These are phyloP conservation scores for Limnephilus auricula DNA, from an alignment of 2,888 invertebrate species.

Conservation along the genomic window DNA sequence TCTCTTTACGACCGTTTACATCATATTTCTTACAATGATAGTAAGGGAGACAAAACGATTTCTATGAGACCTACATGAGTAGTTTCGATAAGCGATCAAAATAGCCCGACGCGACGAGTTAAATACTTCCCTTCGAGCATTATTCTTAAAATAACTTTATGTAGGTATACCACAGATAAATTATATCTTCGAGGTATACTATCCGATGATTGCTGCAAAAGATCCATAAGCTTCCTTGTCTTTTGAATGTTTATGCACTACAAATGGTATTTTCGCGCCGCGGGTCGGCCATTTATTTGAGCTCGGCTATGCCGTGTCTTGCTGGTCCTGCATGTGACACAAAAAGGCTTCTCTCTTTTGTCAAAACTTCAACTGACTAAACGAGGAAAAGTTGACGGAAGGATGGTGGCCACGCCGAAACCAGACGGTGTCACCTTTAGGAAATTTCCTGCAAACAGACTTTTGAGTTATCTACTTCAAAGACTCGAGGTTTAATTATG, in stretches of 20 bases:
- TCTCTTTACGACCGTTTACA: no score
- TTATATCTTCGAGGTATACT: no score
- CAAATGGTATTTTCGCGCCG: neutral
- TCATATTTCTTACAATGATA: no score
- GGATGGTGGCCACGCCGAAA: neutral
- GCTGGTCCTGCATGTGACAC: conserved; percentile 53
- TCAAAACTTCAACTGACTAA: neutral
- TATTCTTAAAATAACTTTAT: neutral
- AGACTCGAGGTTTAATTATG: neutral
- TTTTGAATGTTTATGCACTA: neutral
- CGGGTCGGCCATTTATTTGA: conserved; percentile 46
- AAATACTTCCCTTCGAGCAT: neutral
- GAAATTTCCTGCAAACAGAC: neutral
- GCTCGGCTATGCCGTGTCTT: neutral
- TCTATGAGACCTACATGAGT: no score
- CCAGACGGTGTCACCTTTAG: neutral
- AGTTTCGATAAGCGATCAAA: no score
- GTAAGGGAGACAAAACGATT: no score
- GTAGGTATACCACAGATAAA: no score
- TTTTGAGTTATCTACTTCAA: neutral
- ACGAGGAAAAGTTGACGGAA: conserved; percentile 4
- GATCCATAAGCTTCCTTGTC: neutral
- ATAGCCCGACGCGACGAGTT: no score
- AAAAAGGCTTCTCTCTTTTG: conserved; percentile 56
- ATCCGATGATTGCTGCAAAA: neutral